Percentiles rank a stretch among this genome's conserved stretches.
Conservation (phyloP, 2,888 invertebrate species). For the Trissolcus japonicus region DNA sequence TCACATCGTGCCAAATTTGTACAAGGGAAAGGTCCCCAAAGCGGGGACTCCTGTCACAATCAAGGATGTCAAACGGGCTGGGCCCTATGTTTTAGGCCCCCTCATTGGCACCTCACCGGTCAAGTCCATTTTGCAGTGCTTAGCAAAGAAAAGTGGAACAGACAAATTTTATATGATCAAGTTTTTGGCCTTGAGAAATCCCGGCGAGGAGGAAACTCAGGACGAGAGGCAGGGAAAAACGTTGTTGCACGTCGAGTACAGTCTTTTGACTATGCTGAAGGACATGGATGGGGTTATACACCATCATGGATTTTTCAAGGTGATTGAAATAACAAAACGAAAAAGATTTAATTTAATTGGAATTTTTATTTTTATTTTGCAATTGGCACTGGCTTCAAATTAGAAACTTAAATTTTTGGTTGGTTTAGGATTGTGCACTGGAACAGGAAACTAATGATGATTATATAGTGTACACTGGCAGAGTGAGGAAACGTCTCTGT, state of each 20-base stretch:
- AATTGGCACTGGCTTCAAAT: too few relatives aligned
- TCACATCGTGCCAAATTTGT: not conserved
- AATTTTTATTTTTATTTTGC: too few relatives aligned
- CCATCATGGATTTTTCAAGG: constrained; percentile 87
- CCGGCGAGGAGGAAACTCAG: constrained; percentile 81
- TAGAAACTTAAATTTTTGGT: too few relatives aligned
- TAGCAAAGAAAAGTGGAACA: constrained; percentile 83
- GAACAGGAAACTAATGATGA: constrained; percentile 80
- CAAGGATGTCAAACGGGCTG: constrained; percentile 80
- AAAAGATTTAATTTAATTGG: too few relatives aligned
- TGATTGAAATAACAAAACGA: constrained; percentile 64
- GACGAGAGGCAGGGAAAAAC: constrained; percentile 88
- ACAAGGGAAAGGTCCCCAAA: constrained; percentile 74
- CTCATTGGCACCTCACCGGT: constrained; percentile 85
- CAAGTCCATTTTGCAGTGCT: constrained; percentile 85
- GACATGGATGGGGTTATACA: constrained; percentile 85
- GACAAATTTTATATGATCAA: constrained; percentile 85
- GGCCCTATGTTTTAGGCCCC: constrained; percentile 84
- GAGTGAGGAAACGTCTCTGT: constrained; percentile 80
- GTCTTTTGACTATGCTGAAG: constrained; percentile 82
- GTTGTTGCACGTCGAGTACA: constrained; percentile 86
- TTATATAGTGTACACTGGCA: constrained; percentile 79
- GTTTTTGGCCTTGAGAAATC: constrained; percentile 77
- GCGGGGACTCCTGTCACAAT: constrained; percentile 79
- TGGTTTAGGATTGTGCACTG: constrained; percentile 81